Conservation (phyloP, 2,113 vertebrate genomes). For the Octodon degus region DNA sequence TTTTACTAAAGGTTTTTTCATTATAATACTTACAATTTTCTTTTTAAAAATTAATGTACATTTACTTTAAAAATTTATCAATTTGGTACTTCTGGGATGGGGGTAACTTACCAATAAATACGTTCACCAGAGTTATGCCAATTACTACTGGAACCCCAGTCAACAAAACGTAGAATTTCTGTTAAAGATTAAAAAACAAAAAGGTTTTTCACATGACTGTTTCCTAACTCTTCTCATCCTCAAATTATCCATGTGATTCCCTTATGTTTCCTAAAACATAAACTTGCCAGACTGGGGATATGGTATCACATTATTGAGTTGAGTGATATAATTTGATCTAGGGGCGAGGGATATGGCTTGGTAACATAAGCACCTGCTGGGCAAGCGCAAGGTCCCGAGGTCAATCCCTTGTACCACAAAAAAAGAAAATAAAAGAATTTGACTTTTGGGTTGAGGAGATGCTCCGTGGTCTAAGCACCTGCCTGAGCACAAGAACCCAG, state of each 20-base stretch:
- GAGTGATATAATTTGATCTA: slow-evolving; percentile 23
- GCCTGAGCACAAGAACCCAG: no score
- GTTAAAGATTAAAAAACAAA: slow-evolving; percentile 71
- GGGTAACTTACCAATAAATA: slow-evolving; percentile 93
- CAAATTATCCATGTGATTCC: not conserved
- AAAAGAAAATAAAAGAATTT: no score
- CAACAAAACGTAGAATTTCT: slow-evolving; percentile 92
- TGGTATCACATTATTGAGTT: slow-evolving; percentile 17
- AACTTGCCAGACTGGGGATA: slow-evolving; percentile 33
- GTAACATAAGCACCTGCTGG: no score
- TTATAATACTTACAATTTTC: not conserved
- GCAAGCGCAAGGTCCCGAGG: no score
- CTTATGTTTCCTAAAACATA: slow-evolving; percentile 23
- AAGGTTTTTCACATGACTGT: not conserved
- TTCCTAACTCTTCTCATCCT: not conserved
- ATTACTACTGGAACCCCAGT: slow-evolving; percentile 91
- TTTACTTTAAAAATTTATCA: slow-evolving; percentile 83
- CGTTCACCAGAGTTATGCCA: slow-evolving; percentile 89
- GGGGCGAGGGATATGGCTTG: no score
- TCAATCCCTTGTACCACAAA: no score
- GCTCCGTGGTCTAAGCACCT: no score
- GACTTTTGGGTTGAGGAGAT: no score
- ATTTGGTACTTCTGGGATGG: slow-evolving; percentile 37
- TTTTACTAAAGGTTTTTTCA: slow-evolving; percentile 29
- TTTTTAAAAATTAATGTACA: not conserved